These are phyloP conservation scores for Idaea dimidiata DNA, from an alignment of 2,888 invertebrate species.

Conservation along the genomic window DNA sequence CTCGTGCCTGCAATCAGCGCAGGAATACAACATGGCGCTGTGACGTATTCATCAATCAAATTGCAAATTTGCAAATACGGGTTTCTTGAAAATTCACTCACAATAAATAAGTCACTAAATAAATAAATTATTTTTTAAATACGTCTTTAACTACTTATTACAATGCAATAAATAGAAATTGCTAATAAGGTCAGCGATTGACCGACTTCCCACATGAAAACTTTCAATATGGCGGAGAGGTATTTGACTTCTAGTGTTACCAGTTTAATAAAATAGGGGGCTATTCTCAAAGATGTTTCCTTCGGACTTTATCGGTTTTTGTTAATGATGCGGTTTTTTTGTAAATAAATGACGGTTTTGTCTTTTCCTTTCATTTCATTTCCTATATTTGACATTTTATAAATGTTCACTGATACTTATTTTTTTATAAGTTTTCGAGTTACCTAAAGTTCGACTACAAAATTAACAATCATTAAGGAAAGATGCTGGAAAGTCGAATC, in stretches of 20 bases:
- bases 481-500: too few species aligned
- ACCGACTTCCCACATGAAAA: conserved; percentile 73
- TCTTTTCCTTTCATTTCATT: neutral
- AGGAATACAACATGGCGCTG: conserved; percentile 82
- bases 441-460: too few species aligned
- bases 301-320: neutral
- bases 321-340: neutral
- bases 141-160: conserved; percentile 49
- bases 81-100: conserved; percentile 40
- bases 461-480: too few species aligned
- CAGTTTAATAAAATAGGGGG: conserved; percentile 21
- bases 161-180: conserved; percentile 55
- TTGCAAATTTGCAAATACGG: conserved; percentile 66
- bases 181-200: conserved; percentile 74
- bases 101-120: conserved; percentile 51
- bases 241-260: conserved; percentile 64
- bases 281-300: neutral
- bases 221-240: conserved; percentile 75
- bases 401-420: too few species aligned
- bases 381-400: too few species aligned
- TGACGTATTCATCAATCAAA: conserved; percentile 76
- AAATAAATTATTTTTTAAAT: conserved; percentile 51
- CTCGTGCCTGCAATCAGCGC: conserved; percentile 81
- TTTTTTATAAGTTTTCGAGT: too few species aligned
- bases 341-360: neutral